These are phyloP conservation scores for Brachyopa scutellaris DNA, from an alignment of 2,888 invertebrate species.

Conservation along the genomic window DNA sequence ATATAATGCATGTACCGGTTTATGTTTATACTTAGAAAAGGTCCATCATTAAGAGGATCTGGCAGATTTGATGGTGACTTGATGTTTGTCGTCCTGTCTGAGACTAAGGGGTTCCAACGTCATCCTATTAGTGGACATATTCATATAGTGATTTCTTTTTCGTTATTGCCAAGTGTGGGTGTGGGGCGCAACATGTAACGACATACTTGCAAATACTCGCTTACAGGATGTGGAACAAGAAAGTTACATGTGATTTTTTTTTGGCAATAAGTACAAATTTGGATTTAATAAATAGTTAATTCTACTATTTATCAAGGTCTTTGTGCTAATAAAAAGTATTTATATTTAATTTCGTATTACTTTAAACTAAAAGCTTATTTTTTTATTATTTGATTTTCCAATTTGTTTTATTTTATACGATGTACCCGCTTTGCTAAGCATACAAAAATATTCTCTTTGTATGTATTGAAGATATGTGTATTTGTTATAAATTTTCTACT, in stretches of 20 bases:
- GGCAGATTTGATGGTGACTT: constrained; percentile 23
- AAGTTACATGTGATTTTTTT: background rate
- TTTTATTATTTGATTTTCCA: no score
- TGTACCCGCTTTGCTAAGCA: no score
- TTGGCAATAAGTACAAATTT: no score
- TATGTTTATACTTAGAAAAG: constrained; percentile 9
- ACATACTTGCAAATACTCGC: background rate
- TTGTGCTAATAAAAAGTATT: no score
- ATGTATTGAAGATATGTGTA: no score
- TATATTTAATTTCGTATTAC: no score
- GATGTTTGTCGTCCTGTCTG: constrained; percentile 38
- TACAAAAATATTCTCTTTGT: no score
- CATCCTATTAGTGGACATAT: constrained; percentile 28
- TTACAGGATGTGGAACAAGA: background rate
- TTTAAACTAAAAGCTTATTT: no score
- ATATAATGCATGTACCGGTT: constrained; percentile 21
- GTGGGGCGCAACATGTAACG: constrained; percentile 22
- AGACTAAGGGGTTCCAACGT: constrained; percentile 2
- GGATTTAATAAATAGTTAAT: no score
- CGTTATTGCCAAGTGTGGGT: background rate
- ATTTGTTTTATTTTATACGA: no score
- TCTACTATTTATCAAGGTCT: no score
- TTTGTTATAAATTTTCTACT: no score
- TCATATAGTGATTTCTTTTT: constrained; percentile 17
- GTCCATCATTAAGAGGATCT: constrained; percentile 23